Percentiles rank a stretch among this genome's conserved stretches.
Conservation (phyloP, 2,113 vertebrate species). For the Bufo bufo region DNA sequence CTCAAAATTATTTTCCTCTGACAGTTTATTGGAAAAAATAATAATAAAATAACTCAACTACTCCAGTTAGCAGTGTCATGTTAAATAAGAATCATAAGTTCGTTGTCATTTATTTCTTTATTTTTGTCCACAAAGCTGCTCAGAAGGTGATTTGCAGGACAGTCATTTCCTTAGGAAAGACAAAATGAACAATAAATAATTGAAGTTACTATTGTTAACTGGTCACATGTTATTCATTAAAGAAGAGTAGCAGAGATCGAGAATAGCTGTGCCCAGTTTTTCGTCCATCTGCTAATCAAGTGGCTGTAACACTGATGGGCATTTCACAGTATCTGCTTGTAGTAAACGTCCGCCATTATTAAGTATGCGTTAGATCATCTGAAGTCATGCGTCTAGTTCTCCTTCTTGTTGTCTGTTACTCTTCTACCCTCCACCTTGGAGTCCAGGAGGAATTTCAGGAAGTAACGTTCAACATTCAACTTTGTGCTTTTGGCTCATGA, state of each 20-base stretch:
- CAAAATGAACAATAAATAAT: conserved; percentile 97
- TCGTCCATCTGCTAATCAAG: conserved; percentile 82
- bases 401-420: conserved; percentile 57
- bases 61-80: conserved; percentile 96
- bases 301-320: conserved; percentile 91
- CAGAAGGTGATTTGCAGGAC: conserved; percentile 77
- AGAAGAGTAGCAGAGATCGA: conserved; percentile 87
- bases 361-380: conserved; percentile 81
- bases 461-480: conserved; percentile 72
- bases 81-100: conserved; percentile 87
- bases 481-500: conserved; percentile 88
- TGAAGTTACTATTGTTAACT: conserved; percentile 93
- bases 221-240: conserved; percentile 94
- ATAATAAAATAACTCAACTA: conserved; percentile 86
- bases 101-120: conserved; percentile 81
- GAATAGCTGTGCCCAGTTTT: conserved; percentile 74
- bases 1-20: conserved; percentile 80
- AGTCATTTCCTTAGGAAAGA: conserved; percentile 80
- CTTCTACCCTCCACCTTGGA: conserved; percentile 63
- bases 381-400: conserved; percentile 62
- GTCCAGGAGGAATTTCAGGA: conserved; percentile 66
- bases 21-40: conserved; percentile 84
- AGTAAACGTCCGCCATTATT: conserved; percentile 82
- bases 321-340: conserved; percentile 92
- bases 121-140: conserved; percentile 84